Conservation (phyloP, 2,113 vertebrate genomes). For the Calonectris borealis region DNA sequence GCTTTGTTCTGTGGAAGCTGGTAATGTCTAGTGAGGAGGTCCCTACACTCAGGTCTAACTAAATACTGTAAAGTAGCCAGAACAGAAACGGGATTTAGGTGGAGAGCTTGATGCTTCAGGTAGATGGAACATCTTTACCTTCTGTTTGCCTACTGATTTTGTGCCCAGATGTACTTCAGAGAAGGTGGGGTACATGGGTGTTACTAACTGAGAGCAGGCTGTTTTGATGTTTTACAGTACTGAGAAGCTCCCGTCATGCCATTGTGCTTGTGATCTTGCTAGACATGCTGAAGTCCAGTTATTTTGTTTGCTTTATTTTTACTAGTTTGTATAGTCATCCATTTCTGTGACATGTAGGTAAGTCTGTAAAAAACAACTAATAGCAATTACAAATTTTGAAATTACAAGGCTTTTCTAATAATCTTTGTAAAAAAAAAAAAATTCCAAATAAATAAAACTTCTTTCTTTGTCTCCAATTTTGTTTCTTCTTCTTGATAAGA, state of each 20-base stretch:
- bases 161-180: not conserved
- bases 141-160: not conserved
- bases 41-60: not conserved
- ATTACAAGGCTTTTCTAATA: not conserved
- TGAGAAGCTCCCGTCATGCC: not conserved
- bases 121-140: not conserved
- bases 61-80: not conserved
- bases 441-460: not conserved
- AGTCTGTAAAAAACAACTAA: not conserved
- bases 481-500: not conserved
- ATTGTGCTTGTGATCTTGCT: fast-evolving
- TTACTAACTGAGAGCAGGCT: not conserved
- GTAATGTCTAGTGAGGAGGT: not conserved
- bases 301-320: not conserved
- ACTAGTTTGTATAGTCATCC: not conserved
- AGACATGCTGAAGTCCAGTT: not conserved
- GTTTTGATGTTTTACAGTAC: not conserved
- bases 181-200: not conserved
- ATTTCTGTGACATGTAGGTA: not conserved
- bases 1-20: not conserved
- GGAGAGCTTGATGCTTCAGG: not conserved
- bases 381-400: not conserved
- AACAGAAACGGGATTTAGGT: not conserved
- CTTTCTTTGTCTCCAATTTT: not conserved
- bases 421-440: not conserved